phyloP scores from a whole-genome alignment of 1,140 invertebrate genomes.

The Wiebesia pumilae region DNA sequence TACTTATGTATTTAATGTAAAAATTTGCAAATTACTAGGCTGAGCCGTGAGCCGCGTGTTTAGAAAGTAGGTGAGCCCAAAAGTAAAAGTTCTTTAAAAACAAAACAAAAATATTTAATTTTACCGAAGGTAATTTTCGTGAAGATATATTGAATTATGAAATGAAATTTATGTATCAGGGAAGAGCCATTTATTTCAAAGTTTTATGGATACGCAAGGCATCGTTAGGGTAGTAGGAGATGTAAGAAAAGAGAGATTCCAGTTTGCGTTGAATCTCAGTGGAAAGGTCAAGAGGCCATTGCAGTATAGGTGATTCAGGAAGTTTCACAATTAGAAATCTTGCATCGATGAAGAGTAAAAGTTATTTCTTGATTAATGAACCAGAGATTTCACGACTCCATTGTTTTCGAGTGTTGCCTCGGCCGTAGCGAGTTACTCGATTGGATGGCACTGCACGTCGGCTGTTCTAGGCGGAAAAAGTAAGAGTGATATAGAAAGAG shows the following conservation, averaged over 20 bases:
- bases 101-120: conserved; percentile 12
- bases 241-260: conserved; percentile 1
- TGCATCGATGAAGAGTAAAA: conserved; percentile 40
- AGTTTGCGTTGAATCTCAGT: not conserved
- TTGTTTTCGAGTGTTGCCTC: conserved; percentile 38
- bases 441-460: not conserved
- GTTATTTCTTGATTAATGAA: conserved; percentile 48
- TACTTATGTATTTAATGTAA: not conserved
- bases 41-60: not conserved
- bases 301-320: not conserved
- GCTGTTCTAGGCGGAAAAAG: not conserved
- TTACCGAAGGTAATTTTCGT: not conserved
- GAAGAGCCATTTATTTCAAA: conserved; percentile 11
- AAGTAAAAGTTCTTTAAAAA: conserved; percentile 45
- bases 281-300: conserved; percentile 38
- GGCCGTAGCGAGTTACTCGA: conserved; percentile 17
- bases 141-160: conserved; percentile 33
- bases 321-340: conserved; percentile 50
- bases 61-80: conserved; percentile 45
- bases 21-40: conserved; percentile 12
- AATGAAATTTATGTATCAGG: conserved; percentile 26
- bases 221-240: not conserved
- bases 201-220: not conserved
- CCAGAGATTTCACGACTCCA: conserved; percentile 33
- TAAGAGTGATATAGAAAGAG: conserved; percentile 26